Evolutionary conservation across 2,888 invertebrate genomes (phyloP).

Genomic region (Machimus atricapillus): DNA sequence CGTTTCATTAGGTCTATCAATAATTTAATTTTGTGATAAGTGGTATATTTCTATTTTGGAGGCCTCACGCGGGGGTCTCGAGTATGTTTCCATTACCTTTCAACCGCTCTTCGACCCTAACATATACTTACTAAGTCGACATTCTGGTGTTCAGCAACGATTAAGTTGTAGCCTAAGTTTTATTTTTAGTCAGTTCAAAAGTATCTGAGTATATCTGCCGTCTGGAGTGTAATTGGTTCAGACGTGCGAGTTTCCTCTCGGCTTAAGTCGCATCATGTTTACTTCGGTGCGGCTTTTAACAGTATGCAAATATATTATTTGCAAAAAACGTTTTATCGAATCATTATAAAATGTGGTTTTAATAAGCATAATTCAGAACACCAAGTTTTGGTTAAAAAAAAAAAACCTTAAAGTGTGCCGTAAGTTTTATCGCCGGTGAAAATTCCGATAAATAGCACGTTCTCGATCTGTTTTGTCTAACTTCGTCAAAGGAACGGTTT

Average conservation of each 20-base stretch:
- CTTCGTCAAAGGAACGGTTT: constrained; percentile 26
- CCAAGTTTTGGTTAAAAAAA: neutral
- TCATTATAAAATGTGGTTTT: neutral
- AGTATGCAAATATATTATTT: neutral
- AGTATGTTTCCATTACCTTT: neutral
- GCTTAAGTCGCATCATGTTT: neutral
- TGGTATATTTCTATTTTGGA: neutral
- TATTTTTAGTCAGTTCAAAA: constrained; percentile 31
- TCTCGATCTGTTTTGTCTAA: constrained; percentile 5
- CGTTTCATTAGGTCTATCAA: neutral
- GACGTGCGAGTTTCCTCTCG: neutral
- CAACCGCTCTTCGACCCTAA: neutral
- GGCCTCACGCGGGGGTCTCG: neutral
- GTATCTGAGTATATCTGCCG: constrained; percentile 3
- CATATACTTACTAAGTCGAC: neutral
- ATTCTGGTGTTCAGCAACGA: neutral
- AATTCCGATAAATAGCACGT: constrained; percentile 9
- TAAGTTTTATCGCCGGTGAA: neutral
- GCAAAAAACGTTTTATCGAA: neutral
- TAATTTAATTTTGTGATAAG: neutral
- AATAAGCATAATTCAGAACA: neutral
- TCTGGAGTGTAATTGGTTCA: constrained; percentile 30
- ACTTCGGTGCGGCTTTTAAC: neutral
- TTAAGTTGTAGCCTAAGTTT: neutral
- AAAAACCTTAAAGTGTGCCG: neutral